Evolutionary conservation across 2,113 vertebrate genomes (phyloP), one percentile per base, ranked within the genome.

Genomic region (Cettia cetti): DNA sequence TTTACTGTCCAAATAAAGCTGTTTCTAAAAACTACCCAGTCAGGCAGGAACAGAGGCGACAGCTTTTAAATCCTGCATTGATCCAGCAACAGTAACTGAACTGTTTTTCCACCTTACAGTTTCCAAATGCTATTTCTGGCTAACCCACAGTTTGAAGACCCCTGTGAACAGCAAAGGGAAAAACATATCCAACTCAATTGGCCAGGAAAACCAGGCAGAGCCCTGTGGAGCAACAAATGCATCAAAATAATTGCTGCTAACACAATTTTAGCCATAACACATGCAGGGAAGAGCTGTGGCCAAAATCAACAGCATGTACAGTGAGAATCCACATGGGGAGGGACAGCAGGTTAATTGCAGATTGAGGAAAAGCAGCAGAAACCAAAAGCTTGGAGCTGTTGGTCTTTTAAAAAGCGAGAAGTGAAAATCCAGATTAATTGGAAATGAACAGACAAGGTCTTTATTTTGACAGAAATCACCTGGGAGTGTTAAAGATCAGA

Each of bases 301-400:
- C 96, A 95, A 96, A 93, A 95, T 88, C 85, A 96, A 96, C 93
- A 95, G 92, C 92, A 52, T 81, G 93, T 94, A 78, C 90, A 92
- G 93, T 42, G 77, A 95, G 90, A 96, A 95, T 76, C 72, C 92
- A 95, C 94, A 60, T 61, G 82, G 89, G 93, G 86, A 94, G 52
- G 94, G 90, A 88, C 93, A 96, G 90, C 88, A 95, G 94, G 94
- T 96, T 96, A 95, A 96, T 68, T 96, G 92, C 93, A 94, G 90
- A 86, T 44, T 90, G 94, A 90, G 79, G 69, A 81, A 90, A 92
- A 92, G 82, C 95, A 89, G 86, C 94, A 95, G 94, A 94, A 88
- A 81, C 60, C 87, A 88, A 91, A 91, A 16, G 17, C 71, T 61
- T 6, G 22, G 86, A 92, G 71, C 96, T 90, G 88, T 8, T 89